Percentiles rank a stretch among this genome's conserved stretches.
These are phyloP conservation scores for Ormyrus nitidulus DNA, from an alignment of 2,888 invertebrate genomes.

Conservation along the genomic window DNA sequence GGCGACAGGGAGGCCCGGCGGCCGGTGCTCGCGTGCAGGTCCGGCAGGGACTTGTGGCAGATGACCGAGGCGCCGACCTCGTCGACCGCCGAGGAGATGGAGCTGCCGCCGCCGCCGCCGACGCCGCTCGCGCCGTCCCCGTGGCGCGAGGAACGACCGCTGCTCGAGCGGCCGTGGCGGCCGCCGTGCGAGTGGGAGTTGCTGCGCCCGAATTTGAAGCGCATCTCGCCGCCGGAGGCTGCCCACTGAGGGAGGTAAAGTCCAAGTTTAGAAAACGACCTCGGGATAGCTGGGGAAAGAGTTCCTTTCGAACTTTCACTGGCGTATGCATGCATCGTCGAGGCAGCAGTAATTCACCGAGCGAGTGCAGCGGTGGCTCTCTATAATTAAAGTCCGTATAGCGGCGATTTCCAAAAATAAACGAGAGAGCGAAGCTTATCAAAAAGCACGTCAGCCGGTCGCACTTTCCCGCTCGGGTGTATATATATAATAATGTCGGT, in stretches of 20 bases:
- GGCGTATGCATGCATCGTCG: neutral
- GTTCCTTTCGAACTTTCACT: no score
- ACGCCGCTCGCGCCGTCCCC: neutral
- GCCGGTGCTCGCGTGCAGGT: slow-evolving; percentile 79
- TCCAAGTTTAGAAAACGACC: no score
- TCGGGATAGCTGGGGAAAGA: no score
- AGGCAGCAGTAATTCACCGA: slow-evolving; percentile 26
- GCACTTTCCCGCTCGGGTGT: slow-evolving; percentile 26
- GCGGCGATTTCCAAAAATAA: neutral
- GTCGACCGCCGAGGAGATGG: slow-evolving; percentile 66
- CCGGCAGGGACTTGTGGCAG: slow-evolving; percentile 89
- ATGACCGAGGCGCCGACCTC: slow-evolving; percentile 60
- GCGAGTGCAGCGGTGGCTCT: no score
- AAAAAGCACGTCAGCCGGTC: slow-evolving; percentile 30
- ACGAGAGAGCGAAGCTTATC: neutral
- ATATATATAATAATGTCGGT: slow-evolving; percentile 31
- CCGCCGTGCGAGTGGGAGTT: slow-evolving; percentile 71
- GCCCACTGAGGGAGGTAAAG: slow-evolving; percentile 11
- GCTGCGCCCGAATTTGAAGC: slow-evolving; percentile 72
- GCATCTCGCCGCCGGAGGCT: slow-evolving; percentile 54
- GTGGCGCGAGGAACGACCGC: slow-evolving; percentile 3
- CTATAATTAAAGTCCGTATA: no score
- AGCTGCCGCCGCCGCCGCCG: slow-evolving; percentile 7
- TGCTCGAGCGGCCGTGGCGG: slow-evolving; percentile 49
- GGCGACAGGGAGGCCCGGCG: slow-evolving; percentile 72